Evolutionary conservation across 2,888 invertebrate species (phyloP), one percentile per base, ranked within the genome.

Genomic region (Abrostola triplasia): DNA sequence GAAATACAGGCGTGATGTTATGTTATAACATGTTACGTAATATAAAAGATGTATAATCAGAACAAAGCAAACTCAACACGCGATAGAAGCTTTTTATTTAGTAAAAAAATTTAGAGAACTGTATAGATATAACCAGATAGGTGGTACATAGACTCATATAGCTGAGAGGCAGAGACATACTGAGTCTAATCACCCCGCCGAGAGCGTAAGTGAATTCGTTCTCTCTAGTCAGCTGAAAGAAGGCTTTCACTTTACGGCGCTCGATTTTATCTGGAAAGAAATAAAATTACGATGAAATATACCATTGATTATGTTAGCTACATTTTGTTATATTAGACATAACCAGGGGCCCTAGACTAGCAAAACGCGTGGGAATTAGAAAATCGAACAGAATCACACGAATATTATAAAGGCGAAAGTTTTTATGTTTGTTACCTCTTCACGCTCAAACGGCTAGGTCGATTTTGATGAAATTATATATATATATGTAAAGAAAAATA

Each of bases 21-120:
- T 24, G 24, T 24, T 24, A 24, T 24, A 24, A 4, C 1, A 2
- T 24, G 24, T 24, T 24, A 24, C 4, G 24, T 24, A 24, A 24
- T 24, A 24, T 24, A 24, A 13, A 42, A 13, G 2, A 44, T 8
- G 0, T 2, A 44, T 7, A 12, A 5, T 12, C 12, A 13, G 7
- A 44, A 44, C 6, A 44, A 13, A 12, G 12, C 12, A 6, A 12
- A 41, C 11, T 11, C 9, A 47, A 47, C 8, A 24, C 12, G 13
- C 12, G n/a, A 12, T 8, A 13, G 8, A 9, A 9, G 24, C 44
- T 24, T 47, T 24, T 24, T 13, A 2, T 59, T 80, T 80, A 92
- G 67, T 92, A 92, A 38, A 93, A 84, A 73, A 92, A 90, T 73
- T 93, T 93, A 0, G 92, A 90, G 67, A 93, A 93, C 70, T 93